These are phyloP conservation scores for Plebejus melissa DNA, from an alignment of 2,888 invertebrate species.

Conservation along the genomic window DNA sequence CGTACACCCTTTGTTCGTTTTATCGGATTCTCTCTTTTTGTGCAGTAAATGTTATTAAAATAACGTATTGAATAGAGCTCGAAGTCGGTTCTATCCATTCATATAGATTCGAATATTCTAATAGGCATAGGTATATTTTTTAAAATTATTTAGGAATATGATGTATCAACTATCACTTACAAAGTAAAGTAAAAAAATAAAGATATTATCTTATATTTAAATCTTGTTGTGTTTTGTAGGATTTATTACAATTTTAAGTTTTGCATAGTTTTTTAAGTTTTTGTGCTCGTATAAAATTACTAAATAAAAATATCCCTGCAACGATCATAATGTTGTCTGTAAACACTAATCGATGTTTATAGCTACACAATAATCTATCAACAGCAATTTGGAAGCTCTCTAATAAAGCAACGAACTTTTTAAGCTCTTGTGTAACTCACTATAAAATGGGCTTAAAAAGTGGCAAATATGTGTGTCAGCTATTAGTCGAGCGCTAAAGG, in stretches of 20 bases:
- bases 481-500: constrained; percentile 24
- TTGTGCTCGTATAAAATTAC: too few relatives aligned
- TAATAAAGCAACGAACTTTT: background rate
- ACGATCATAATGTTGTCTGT: background rate
- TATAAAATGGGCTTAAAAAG: constrained; percentile 19
- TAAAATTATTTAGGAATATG: background rate
- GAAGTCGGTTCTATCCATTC: background rate
- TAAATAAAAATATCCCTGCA: too few relatives aligned
- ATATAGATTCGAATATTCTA: background rate
- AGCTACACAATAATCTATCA: background rate
- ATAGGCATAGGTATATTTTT: background rate
- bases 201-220: too few relatives aligned
- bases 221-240: too few relatives aligned
- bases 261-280: too few relatives aligned
- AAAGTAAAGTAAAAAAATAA: too few relatives aligned
- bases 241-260: too few relatives aligned
- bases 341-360: background rate
- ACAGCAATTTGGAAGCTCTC: background rate
- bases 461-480: constrained; percentile 23
- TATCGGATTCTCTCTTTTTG: constrained; percentile 15
- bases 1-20: constrained; percentile 18
- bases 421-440: background rate
- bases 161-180: background rate
- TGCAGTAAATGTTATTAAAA: background rate
- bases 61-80: background rate